These are phyloP conservation scores for Macrosteles quadrilineatus DNA, from an alignment of 1,140 invertebrate species.

Conservation along the genomic window DNA sequence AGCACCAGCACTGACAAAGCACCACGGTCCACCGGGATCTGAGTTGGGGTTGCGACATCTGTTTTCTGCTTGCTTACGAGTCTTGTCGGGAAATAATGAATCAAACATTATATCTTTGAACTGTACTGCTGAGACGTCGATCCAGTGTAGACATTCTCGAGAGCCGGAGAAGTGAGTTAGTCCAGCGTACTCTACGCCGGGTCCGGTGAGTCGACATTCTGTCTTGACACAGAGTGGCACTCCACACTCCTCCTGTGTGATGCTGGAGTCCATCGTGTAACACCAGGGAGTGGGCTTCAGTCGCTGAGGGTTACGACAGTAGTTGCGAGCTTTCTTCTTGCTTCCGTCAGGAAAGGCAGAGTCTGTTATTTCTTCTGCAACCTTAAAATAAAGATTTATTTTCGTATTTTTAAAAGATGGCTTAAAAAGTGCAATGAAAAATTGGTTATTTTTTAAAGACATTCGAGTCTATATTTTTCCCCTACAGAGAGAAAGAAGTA, in stretches of 20 bases:
- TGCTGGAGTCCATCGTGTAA: constrained; percentile 14
- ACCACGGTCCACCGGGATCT: constrained; percentile 3
- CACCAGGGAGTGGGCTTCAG: constrained; percentile 4
- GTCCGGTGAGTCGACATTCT: constrained; percentile 7
- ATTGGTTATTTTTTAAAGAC: too few relatives aligned
- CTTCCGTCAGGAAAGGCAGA: constrained; percentile 17
- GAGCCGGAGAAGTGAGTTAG: not conserved
- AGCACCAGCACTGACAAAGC: not conserved
- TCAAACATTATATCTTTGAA: not conserved
- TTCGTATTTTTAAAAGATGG: too few relatives aligned
- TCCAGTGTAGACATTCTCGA: constrained; percentile 2
- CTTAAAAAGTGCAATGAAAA: too few relatives aligned
- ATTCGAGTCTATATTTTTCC: too few relatives aligned
- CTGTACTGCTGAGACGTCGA: not conserved
- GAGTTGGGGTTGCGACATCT: not conserved
- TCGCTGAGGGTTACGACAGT: constrained; percentile 5
- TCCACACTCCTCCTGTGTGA: constrained; percentile 6
- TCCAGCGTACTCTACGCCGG: constrained; percentile 4
- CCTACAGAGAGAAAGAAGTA: too few relatives aligned
- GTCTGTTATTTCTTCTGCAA: not conserved
- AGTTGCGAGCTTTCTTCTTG: constrained; percentile 2
- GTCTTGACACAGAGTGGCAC: constrained; percentile 3
- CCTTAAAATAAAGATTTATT: not conserved
- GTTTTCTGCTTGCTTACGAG: not conserved
- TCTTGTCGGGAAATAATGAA: constrained; percentile 8